Base-by-base conservation (phyloP, 2,888 invertebrate genomes). In the Camponotus fellah region DNA sequence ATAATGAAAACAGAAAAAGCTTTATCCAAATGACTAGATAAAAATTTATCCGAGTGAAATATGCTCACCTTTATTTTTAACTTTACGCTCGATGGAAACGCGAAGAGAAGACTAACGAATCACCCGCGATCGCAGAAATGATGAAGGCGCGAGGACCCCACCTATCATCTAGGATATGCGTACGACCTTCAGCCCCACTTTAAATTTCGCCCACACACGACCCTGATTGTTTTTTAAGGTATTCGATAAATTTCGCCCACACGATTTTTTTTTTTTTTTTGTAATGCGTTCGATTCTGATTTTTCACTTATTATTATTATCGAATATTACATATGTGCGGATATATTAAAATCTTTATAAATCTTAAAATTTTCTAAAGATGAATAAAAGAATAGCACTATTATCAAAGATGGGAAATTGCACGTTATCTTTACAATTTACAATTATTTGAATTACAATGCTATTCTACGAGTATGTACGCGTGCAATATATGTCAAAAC, bases 171-270 rank as follows among this genome's bases (percentile, higher is more conserved):
- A n/a, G 49, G 17, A 49, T 49, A 6, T 49, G 49, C 17, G 17
- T 49, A 40, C 62, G 80, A 72, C 85, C 77, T 89, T 89, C 85
- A 34, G 43, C 85, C 90, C 91, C 89, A 88, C 88, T 87, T 89
- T 82, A 84, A 89, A 89, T 80, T 81, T 88, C 83, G 82, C 93
- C 93, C 90, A 93, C 92, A 89, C 90, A 40, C 79, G 90, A 82
- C 92, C 92, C 89, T 92, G 92, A 86, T 76, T 32, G 66, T 77
- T 82, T 83, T 80, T 72, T 75, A 66, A 81, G 81, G 77, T 77
- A 74, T 68, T 85, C 46, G 85, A 81, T 68, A 64, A 68, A 53
- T 60, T 76, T 85, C 89, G 88, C 90, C 89, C 84, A 90, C 85
- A 43, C 79, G 58, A 68, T 49, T 49, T 49, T 77, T 49, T 49